Base-by-base conservation (phyloP, 1,140 invertebrate genomes). In the Manduca sexta region DNA sequence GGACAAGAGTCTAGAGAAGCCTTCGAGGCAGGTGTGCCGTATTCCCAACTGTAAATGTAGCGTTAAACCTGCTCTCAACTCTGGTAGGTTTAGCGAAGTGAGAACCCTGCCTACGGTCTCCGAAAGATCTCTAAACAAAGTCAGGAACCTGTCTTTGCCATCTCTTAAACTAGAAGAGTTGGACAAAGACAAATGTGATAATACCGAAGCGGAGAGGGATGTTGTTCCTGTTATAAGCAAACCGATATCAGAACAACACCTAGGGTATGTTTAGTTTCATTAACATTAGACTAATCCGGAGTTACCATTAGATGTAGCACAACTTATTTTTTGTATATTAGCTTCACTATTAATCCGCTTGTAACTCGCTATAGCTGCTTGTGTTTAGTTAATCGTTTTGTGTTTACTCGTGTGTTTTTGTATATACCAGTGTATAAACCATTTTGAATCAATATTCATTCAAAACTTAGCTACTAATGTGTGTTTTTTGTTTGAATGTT, bases 161-260 rank as follows among this genome's bases (percentile, higher is more conserved):
- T 81, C 76, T 42, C 57, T 85, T 3, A 85, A 85, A 44, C 67
- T 85, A 30, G 77, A 80, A 38, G 76, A 84, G 50, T 55, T 78
- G 30, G 71, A 77, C 14, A 61, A 72, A 47, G 56, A 71, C 12
- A 69, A 70, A 43, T 57, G 56, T 26, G 68, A 74, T 29, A 69
- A 67, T 45, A 49, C 59, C 4, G 68, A 75, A 18, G 74, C 79
- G 1, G 81, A 84, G 57, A 74, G 68, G 58, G 80, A 80, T 41
- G 21, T 60, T 3, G 50, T 49, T 38, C 46, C 61, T 40, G 52
- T 64, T 31, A 39, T 78, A 11, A 71, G 49, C 50, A 85, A 85
- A 64, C 82, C 82, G 5, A 71, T 91, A 77, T 88, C 89, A 60
- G 90, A 92, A 85, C 88, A 91, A 77, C 90, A 89, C 82, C 89